A percentile compares a stretch with the other conserved stretches of the same genome.
phyloP scores from a whole-genome alignment of 2,113 vertebrate genomes.

The Rhinolophus sinicus region DNA sequence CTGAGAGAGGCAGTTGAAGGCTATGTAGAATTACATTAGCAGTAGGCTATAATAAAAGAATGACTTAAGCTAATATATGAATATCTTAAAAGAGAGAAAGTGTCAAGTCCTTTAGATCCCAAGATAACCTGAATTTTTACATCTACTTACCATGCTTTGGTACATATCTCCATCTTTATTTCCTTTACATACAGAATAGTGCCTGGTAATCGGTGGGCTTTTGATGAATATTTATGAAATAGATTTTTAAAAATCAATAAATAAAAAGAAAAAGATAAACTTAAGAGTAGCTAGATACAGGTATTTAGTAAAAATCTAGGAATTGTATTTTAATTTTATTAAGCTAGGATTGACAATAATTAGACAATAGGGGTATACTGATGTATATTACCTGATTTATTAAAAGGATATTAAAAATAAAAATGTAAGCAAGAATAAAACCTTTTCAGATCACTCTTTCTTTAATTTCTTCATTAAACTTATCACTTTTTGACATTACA shows the following conservation, averaged over 20 bases:
- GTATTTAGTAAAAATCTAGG: not conserved
- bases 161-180: not conserved
- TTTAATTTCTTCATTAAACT: not conserved
- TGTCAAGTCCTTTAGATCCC: not conserved
- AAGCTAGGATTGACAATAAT: not conserved
- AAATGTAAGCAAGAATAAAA: not conserved
- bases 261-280: not conserved
- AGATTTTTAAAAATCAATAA: not conserved
- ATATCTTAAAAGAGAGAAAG: not conserved
- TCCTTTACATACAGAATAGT: not conserved
- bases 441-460: not conserved
- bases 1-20: not conserved
- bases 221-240: not conserved
- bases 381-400: not conserved
- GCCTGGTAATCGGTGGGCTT: not conserved
- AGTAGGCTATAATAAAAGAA: not conserved
- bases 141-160: not conserved
- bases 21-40: not conserved
- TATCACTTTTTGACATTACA: not conserved
- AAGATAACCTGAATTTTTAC: not conserved
- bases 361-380: not conserved
- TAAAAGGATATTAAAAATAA: not conserved
- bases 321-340: not conserved
- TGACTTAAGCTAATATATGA: not conserved
- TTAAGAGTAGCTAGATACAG: not conserved